phyloP scores from a whole-genome alignment of 1,140 invertebrate species.

The Papilio xuthus region DNA sequence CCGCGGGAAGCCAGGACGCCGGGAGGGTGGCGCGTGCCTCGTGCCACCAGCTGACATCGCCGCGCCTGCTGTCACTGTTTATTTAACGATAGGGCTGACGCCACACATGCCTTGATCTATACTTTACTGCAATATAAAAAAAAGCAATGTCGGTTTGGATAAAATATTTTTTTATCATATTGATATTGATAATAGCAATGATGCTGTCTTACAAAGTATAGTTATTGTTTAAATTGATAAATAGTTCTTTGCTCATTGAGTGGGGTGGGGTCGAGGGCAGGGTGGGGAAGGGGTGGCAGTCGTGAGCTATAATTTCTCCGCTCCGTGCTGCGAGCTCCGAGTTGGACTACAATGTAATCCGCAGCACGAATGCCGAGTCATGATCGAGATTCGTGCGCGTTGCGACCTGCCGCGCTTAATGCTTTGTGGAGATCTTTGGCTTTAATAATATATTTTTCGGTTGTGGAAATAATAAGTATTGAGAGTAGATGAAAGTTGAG shows the following conservation, averaged over 20 bases:
- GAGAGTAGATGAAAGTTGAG: no score
- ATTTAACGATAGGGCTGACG: background rate
- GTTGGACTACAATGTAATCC: background rate
- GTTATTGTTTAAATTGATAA: no score
- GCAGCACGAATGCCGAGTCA: slow-evolving; percentile 2
- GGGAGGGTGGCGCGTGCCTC: background rate
- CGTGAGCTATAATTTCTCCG: slow-evolving; percentile 3
- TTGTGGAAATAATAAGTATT: background rate
- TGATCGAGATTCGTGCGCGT: background rate
- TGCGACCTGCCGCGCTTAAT: background rate
- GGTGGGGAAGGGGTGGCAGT: background rate
- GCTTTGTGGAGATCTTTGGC: background rate
- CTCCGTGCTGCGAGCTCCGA: background rate
- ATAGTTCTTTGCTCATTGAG: no score
- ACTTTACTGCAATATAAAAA: no score
- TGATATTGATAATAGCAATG: background rate
- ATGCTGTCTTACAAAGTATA: background rate
- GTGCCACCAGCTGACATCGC: background rate
- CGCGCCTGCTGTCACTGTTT: background rate
- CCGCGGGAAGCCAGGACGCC: no score
- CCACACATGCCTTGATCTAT: background rate
- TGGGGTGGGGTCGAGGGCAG: no score
- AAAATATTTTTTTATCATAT: background rate
- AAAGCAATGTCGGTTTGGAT: background rate
- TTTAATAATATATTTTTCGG: background rate